phyloP scores from a whole-genome alignment of 2,888 invertebrate genomes.

The Coelinius sp. region DNA sequence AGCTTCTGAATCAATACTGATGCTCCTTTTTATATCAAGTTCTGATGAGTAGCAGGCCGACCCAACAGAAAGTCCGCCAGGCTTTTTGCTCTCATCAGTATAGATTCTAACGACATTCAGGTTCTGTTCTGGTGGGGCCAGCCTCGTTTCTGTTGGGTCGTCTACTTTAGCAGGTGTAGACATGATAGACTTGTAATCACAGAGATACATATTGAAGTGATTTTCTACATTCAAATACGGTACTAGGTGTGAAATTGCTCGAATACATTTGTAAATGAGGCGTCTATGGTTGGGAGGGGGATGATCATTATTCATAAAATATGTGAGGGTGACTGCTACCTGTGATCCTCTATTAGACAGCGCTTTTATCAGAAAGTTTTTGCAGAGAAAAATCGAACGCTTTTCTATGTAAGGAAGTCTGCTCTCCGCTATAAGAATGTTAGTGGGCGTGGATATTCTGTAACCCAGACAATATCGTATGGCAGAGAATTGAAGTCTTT shows the following conservation, averaged over 20 bases:
- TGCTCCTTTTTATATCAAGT: background rate
- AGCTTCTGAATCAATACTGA: background rate
- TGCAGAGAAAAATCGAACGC: background rate
- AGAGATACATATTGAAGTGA: background rate
- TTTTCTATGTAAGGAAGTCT: background rate
- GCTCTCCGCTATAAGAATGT: background rate
- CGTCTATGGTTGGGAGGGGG: background rate
- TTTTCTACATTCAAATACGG: background rate
- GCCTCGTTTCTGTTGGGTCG: background rate
- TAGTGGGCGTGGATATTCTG: background rate
- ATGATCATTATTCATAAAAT: background rate
- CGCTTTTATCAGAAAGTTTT: background rate
- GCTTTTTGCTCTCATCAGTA: background rate
- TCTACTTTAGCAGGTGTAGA: background rate
- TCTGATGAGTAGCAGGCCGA: background rate
- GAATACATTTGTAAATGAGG: background rate
- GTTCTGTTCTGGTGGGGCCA: background rate
- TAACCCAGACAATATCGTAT: background rate
- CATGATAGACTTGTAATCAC: background rate
- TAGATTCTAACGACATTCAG: background rate
- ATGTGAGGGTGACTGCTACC: background rate
- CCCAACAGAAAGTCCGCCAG: background rate
- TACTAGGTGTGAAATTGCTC: background rate
- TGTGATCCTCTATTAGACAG: background rate
- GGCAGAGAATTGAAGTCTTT: background rate